A percentile compares a stretch with the other conserved stretches of the same genome.
These are phyloP conservation scores for Zygaena filipendulae DNA, from an alignment of 2,888 invertebrate genomes.

Conservation along the genomic window DNA sequence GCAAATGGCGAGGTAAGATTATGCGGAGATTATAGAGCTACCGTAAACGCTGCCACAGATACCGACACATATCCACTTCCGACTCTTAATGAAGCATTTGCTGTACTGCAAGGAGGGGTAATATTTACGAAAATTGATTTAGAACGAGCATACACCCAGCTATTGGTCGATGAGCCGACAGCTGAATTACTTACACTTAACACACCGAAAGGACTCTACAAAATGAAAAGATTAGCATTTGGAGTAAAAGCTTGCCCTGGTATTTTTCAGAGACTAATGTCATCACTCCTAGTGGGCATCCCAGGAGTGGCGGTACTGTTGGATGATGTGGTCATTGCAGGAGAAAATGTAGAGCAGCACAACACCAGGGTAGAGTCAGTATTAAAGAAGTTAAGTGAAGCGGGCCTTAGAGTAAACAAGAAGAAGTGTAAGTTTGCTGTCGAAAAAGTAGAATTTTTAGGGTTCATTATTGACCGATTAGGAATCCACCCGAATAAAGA, in stretches of 20 bases:
- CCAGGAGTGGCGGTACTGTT: slow-evolving; percentile 1
- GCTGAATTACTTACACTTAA: slow-evolving; percentile 3
- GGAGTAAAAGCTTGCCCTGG: slow-evolving; percentile 3
- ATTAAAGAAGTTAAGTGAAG: slow-evolving; percentile 2
- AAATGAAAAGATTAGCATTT: slow-evolving; percentile 1
- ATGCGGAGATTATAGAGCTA: slow-evolving; percentile 7
- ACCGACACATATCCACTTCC: slow-evolving; percentile 7
- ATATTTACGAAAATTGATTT: slow-evolving; percentile 9
- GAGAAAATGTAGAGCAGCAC: not conserved
- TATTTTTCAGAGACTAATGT: slow-evolving; percentile 3
- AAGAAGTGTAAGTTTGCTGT: slow-evolving; percentile 7
- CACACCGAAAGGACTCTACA: slow-evolving; percentile 5
- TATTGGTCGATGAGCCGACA: slow-evolving; percentile 5
- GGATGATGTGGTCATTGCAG: slow-evolving; percentile 2
- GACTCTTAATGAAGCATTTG: slow-evolving; percentile 6
- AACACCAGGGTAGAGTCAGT: slow-evolving; percentile 3
- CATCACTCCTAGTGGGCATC: slow-evolving; percentile 1
- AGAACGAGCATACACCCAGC: slow-evolving; percentile 8
- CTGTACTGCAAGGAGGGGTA: slow-evolving; percentile 1
- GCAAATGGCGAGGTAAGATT: slow-evolving; percentile 2
- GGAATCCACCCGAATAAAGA: slow-evolving; percentile 7
- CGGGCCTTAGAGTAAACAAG: slow-evolving; percentile 4
- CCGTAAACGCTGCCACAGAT: slow-evolving; percentile 5
- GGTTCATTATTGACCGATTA: slow-evolving; percentile 6
- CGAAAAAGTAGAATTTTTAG: slow-evolving; percentile 5